phyloP scores from a whole-genome alignment of 1,140 invertebrate genomes.

The Philotrypesis tridentata region DNA sequence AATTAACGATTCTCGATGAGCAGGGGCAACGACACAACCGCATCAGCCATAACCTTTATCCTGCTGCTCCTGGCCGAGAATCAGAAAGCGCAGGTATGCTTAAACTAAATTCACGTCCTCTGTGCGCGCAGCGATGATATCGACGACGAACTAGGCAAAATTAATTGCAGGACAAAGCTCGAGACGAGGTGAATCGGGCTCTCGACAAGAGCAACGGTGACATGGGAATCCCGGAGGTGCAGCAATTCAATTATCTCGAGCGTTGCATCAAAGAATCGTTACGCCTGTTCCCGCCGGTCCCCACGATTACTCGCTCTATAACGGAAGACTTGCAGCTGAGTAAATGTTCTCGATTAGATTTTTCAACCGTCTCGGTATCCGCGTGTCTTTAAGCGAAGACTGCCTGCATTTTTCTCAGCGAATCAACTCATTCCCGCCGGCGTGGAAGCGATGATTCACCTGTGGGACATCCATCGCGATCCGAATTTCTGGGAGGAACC shows the following conservation, averaged over 20 bases:
- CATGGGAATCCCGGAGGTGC: slow-evolving; percentile 33
- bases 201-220: slow-evolving; percentile 18
- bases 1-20: slow-evolving; percentile 29
- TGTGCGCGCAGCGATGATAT: too few species aligned
- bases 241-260: slow-evolving; percentile 48
- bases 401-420: slow-evolving; percentile 53
- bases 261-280: slow-evolving; percentile 54
- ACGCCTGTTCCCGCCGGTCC: slow-evolving; percentile 49
- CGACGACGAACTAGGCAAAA: too few species aligned
- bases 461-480: slow-evolving; percentile 79
- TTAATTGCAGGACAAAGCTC: slow-evolving; percentile 28
- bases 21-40: slow-evolving; percentile 82
- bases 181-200: slow-evolving; percentile 30
- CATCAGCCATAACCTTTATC: slow-evolving; percentile 76
- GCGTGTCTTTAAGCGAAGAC: too few species aligned
- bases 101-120: too few species aligned
- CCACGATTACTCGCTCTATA: slow-evolving; percentile 67
- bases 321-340: slow-evolving; percentile 50
- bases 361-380: too few species aligned
- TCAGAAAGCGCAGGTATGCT: slow-evolving; percentile 78
- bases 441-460: slow-evolving; percentile 69
- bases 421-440: slow-evolving; percentile 67
- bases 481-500: slow-evolving; percentile 83
- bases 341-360: background rate
- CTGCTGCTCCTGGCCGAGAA: slow-evolving; percentile 79